Conservation (phyloP, 2,888 invertebrate genomes). For the Meandrusa payeni region DNA sequence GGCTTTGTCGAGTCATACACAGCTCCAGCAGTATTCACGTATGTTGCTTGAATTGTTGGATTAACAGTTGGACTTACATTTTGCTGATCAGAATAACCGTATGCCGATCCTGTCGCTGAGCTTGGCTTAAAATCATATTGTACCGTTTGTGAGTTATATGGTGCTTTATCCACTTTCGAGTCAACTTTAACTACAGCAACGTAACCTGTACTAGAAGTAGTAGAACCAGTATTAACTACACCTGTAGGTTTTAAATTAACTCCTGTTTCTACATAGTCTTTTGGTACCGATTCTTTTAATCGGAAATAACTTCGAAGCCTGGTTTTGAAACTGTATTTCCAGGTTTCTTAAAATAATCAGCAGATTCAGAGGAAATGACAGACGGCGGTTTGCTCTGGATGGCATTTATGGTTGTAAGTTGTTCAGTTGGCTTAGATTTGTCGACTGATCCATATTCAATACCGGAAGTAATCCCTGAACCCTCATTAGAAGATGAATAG, state of each 20-base stretch:
- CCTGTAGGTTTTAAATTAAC: slow-evolving; percentile 1
- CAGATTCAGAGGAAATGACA: neutral
- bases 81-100: neutral
- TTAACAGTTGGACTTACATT: neutral
- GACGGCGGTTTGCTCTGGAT: neutral
- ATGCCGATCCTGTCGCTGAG: neutral
- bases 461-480: neutral
- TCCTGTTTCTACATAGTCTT: neutral
- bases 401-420: neutral
- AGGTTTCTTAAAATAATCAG: neutral
- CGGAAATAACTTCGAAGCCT: neutral
- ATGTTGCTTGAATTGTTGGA: slow-evolving; percentile 4
- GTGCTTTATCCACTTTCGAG: slow-evolving; percentile 2
- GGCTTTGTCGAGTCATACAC: slow-evolving; percentile 1
- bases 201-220: neutral
- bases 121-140: slow-evolving; percentile 10
- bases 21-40: neutral
- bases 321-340: neutral
- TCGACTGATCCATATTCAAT: neutral
- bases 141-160: neutral
- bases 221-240: neutral
- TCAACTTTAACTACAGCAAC: neutral
- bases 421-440: neutral
- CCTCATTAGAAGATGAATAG: neutral
- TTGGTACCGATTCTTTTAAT: neutral